Evolutionary conservation across 2,888 invertebrate genomes (phyloP), one percentile per base, ranked within the genome.

Genomic region (Periphyllus acericola): DNA sequence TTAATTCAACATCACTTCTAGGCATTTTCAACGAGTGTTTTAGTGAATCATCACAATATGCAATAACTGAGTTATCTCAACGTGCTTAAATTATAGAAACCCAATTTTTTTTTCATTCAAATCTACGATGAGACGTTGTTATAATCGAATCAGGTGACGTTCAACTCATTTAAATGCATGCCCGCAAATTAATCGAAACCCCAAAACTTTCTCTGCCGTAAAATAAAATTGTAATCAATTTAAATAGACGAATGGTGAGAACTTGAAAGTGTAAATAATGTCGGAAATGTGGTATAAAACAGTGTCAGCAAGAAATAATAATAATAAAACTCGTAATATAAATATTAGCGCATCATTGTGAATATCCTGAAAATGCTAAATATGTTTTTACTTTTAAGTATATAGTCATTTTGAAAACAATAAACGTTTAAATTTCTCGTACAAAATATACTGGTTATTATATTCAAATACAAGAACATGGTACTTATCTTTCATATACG

Each of bases 191-290:
- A 19, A 40, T 81, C 3, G 66, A 14, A 81, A 68, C 68, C 40
- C 29, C 29, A 81, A 68, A 81, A 81, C 80, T 81, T 81, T 81
- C 80, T 40, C 80, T 29, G 6, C 25, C n/a, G 34, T 21, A 79
- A 60, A 55, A 55, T 29, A 36, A 25, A 34, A 34, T 78, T 78
- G 29, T 14, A 55, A 25, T 60, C 3, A 25, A n/a, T 60, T 60
- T 34, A 79, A 60, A 36, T 55, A 55, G 9, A 34, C 32, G 4
- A 79, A 79, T 60, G 36, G 14, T 25, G 14, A 34, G 14, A 71
- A 29, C 71, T 71, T 71, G 17, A 60, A 25, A 60, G 21, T 60
- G 1, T 60, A 71, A 32, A 29, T 71, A 71, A 29, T n/a, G 8
- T 29, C 8, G 3, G 60, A 21, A 14, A 46, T 46, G 14, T 46